Base-by-base conservation (phyloP, 92 coral and sea anemone species). In the Porites evermanni region DNA sequence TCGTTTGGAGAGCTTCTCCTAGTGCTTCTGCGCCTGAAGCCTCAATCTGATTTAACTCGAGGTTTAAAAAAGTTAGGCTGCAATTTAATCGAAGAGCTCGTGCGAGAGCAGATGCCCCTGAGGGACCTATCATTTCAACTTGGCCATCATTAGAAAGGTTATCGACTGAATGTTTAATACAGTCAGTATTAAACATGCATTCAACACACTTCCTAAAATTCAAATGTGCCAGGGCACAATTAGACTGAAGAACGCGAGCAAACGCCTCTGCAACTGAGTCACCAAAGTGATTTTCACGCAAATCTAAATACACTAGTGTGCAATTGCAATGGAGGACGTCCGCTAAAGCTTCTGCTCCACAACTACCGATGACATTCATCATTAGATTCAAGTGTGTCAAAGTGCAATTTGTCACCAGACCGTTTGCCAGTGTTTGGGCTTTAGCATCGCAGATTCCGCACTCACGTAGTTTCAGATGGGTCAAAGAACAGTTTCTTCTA, bases 1-100 rank as follows among this genome's bases (percentile, higher is more conserved):
- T 79, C 17, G 38, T 38, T 69, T 50, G 69, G 19, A 79, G 74
- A 65, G 69, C 72, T 6, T 79, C 12, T 50, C 74, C 74, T 64
- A 79, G 16, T 3, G 74, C 71, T 19, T 32, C 61, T 64, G 73
- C 21, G 21, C 21, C 21, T 21, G 21, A 21, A 21, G 21, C 21
- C 21, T 21, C 21, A 21, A 21, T 21, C 21, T 21, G 21, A 21
- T 21, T 21, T 21, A 21, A 21, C 21, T 21, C 21, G 21, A 21
- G 21, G 21, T 21, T 21, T 21, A 21, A 21, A 21, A 21, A 21
- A 21, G 21, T 21, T 21, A 21, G 21, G 21, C 21, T 21, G 21
- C 21, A 24, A 21, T 21, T 21, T 21, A 13, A 54, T 54, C 13
- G 8, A 54, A 54, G 61, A 54, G 61, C 61, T 54, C 10, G 8